phyloP scores from a whole-genome alignment of 2,113 vertebrate genomes.

The Scopus umbretta region DNA sequence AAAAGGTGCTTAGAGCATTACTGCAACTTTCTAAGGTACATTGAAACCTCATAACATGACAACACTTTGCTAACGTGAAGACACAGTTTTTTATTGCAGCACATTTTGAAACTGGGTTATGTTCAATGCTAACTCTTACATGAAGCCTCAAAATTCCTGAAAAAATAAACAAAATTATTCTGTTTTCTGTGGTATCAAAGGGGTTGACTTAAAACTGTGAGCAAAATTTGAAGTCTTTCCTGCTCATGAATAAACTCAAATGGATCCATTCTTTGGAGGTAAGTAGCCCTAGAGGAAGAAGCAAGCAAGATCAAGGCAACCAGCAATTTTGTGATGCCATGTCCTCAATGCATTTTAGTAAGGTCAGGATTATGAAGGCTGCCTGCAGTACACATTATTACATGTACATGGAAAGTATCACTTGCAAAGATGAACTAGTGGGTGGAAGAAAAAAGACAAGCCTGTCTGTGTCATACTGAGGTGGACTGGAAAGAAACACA shows the following conservation, averaged over 20 bases:
- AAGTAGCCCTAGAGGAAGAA: background rate
- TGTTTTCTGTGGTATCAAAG: background rate
- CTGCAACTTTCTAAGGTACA: background rate
- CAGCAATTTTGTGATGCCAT: background rate
- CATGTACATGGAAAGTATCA: background rate
- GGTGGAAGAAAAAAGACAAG: background rate
- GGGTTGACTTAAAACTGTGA: background rate
- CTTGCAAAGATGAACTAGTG: background rate
- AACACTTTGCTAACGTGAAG: background rate
- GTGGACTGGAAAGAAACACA: background rate
- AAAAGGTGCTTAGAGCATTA: background rate
- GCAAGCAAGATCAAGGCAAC: background rate
- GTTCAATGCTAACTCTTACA: background rate
- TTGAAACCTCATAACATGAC: background rate
- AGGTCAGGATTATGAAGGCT: background rate
- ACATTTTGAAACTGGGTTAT: background rate
- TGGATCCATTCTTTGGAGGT: background rate
- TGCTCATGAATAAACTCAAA: background rate
- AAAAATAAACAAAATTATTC: background rate
- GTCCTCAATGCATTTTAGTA: background rate
- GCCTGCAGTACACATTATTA: background rate
- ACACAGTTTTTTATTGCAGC: background rate
- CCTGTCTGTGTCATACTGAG: background rate
- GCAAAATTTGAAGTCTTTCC: background rate
- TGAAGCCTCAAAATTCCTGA: background rate